A percentile compares a stretch with the other conserved stretches of the same genome.
These are phyloP conservation scores for Hylaea fasciaria DNA, from an alignment of 2,888 invertebrate genomes.

Conservation along the genomic window DNA sequence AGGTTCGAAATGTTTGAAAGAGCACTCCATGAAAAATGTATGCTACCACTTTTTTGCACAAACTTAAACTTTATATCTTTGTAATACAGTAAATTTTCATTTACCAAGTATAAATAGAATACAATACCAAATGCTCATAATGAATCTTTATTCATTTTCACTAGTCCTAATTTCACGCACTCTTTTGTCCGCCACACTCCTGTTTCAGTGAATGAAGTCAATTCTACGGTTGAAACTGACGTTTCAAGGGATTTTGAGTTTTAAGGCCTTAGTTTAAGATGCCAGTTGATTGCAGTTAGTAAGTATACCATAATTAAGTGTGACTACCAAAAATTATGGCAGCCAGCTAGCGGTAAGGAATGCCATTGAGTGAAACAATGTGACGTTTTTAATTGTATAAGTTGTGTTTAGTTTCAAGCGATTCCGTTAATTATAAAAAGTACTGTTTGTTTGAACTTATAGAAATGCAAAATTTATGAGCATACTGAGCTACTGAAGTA, in stretches of 20 bases:
- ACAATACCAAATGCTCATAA: conserved; percentile 50
- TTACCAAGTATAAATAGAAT: background rate
- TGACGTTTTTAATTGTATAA: conserved; percentile 49
- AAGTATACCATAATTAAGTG: conserved; percentile 41
- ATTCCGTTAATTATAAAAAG: conserved; percentile 28
- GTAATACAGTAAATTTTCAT: background rate
- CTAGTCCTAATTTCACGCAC: conserved; percentile 68
- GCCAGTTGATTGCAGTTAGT: conserved; percentile 35
- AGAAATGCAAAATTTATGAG: conserved; percentile 21
- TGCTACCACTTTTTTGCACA: conserved; percentile 6
- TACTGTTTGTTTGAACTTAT: conserved; percentile 27
- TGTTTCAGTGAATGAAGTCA: conserved; percentile 62
- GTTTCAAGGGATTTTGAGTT: conserved; percentile 39
- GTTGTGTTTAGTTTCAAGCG: conserved; percentile 41
- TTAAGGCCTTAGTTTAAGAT: conserved; percentile 40
- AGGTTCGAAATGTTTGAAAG: too few species aligned
- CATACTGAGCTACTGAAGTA: too few species aligned
- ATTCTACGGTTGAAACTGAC: conserved; percentile 39
- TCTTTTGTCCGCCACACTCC: conserved; percentile 65
- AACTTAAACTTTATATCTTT: conserved; percentile 2
- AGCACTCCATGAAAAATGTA: too few species aligned
- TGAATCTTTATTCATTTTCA: conserved; percentile 67
- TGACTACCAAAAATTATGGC: conserved; percentile 58
- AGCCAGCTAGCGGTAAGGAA: conserved; percentile 55
- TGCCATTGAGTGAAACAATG: conserved; percentile 56